Percentiles rank a stretch among this genome's conserved stretches.
Conservation (phyloP, 1,140 invertebrate genomes). For the Drosophila subobscura region DNA sequence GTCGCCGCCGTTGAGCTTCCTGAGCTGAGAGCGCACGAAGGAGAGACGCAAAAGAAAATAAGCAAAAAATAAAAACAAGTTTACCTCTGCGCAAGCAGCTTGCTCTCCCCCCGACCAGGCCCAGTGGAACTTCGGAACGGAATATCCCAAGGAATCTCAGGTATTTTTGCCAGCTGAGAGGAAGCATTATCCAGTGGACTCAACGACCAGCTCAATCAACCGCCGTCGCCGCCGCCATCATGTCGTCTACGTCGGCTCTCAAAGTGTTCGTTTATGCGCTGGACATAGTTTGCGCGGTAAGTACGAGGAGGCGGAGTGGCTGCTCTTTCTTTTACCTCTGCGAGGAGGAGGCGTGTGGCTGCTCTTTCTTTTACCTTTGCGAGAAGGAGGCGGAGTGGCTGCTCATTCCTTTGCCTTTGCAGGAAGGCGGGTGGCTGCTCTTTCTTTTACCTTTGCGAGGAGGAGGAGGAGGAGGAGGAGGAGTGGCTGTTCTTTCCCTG, state of each 20-base stretch:
- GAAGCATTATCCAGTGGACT: background rate
- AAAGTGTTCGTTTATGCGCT: constrained; percentile 65
- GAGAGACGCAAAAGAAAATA: background rate
- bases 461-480: too few species aligned
- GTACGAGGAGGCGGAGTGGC: constrained; percentile 20
- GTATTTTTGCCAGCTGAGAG: too few species aligned
- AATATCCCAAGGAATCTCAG: constrained; percentile 25
- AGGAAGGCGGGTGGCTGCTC: constrained; percentile 2
- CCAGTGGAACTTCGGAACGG: constrained; percentile 3
- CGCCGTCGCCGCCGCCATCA: constrained; percentile 1
- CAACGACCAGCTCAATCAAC: too few species aligned
- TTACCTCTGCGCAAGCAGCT: constrained; percentile 24
- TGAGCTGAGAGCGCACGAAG: too few species aligned
- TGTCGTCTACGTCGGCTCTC: constrained; percentile 68
- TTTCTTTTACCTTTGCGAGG: too few species aligned
- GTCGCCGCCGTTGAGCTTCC: background rate
- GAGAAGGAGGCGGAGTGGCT: too few species aligned
- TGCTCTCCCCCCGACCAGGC: constrained; percentile 6
- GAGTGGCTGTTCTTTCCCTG: background rate
- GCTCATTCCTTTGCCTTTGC: too few species aligned
- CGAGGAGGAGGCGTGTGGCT: too few species aligned
- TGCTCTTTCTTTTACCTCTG: too few species aligned
- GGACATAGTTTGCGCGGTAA: constrained; percentile 69
- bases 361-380: too few species aligned
- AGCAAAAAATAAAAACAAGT: constrained; percentile 32